Conservation (phyloP, 2,888 invertebrate genomes). For the Diadegma fenestrale region DNA sequence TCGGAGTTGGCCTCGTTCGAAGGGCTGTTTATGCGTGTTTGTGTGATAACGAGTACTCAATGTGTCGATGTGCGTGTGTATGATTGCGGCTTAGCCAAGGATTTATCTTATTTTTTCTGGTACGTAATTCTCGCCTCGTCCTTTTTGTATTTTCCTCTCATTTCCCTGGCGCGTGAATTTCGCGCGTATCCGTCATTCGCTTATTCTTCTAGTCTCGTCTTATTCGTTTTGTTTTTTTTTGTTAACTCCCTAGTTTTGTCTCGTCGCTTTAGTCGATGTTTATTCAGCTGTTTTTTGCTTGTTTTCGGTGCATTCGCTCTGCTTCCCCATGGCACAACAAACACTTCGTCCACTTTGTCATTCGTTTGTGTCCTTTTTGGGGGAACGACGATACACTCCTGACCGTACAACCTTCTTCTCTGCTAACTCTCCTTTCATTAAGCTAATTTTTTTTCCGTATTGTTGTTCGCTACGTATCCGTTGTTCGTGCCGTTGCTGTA, state of each 20-base stretch:
- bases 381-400: constrained; percentile 58
- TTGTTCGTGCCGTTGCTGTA: constrained; percentile 88
- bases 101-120: no score
- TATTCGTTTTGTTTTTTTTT: no score
- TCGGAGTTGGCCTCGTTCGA: constrained; percentile 16
- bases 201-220: constrained; percentile 4
- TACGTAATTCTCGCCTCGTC: constrained; percentile 1
- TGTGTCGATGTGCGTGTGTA: constrained; percentile 21
- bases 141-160: neutral
- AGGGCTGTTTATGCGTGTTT: constrained; percentile 14
- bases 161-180: neutral
- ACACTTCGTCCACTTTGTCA: constrained; percentile 2
- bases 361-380: constrained; percentile 39
- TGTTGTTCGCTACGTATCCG: constrained; percentile 86
- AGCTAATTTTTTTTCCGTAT: constrained; percentile 83
- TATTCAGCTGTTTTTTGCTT: neutral
- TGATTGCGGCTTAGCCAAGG: constrained; percentile 40
- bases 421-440: constrained; percentile 70
- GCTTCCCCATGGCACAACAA: neutral
- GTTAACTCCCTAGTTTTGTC: constrained; percentile 20
- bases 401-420: constrained; percentile 18
- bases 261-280: constrained; percentile 14
- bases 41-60: constrained; percentile 1
- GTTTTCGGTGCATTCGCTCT: neutral
- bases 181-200: neutral